Percentiles rank a stretch among this genome's conserved stretches.
These are phyloP conservation scores for Acheta domesticus DNA, from an alignment of 2,888 invertebrate species.

Conservation along the genomic window DNA sequence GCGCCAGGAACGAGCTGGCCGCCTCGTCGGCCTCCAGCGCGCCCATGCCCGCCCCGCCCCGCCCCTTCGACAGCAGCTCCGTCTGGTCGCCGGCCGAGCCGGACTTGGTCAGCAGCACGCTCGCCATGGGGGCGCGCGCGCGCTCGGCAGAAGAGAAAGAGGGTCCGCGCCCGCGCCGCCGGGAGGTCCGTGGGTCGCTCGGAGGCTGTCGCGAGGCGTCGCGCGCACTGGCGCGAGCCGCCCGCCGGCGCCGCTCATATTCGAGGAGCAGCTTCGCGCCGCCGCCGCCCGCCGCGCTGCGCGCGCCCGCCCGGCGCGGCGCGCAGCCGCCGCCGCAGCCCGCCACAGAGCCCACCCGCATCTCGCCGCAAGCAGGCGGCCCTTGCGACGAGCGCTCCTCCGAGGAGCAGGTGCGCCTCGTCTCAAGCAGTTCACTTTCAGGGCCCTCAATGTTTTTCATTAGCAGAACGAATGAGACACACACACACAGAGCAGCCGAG, in stretches of 20 bases:
- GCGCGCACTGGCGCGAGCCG: not conserved
- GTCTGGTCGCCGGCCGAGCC: not conserved
- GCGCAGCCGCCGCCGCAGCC: not conserved
- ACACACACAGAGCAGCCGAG: no score
- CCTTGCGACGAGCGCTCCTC: no score
- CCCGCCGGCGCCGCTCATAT: not conserved
- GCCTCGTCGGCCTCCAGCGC: not conserved
- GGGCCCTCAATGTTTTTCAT: no score
- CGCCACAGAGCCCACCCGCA: no score
- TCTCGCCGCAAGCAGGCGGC: no score
- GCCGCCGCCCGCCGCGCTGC: not conserved
- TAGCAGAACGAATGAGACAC: no score
- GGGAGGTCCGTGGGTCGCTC: not conserved
- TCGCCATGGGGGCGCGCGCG: not conserved
- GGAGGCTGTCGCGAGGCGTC: not conserved
- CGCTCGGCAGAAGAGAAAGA: no score
- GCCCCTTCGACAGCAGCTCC: not conserved
- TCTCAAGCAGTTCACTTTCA: no score
- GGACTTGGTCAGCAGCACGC: not conserved
- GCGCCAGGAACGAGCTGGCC: not conserved
- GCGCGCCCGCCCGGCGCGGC: not conserved
- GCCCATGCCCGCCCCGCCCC: not conserved
- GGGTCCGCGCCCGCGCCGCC: not conserved
- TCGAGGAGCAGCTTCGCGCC: not conserved
- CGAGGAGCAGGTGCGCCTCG: no score